Conservation (phyloP, 2,888 invertebrate species). For the Polyommatus icarus region DNA sequence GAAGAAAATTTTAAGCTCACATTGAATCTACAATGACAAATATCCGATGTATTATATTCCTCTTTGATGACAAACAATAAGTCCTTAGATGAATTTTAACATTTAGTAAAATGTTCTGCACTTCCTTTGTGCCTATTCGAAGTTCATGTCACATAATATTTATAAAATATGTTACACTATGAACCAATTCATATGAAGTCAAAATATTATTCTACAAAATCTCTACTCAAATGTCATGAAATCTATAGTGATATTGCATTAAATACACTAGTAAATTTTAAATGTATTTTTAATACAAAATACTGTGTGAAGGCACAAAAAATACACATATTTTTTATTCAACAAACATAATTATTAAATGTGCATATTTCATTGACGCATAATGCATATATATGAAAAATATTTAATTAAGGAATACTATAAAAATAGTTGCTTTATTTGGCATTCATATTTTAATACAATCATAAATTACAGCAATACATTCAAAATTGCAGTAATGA, state of each 20-base stretch:
- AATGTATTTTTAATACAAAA: slow-evolving; percentile 54
- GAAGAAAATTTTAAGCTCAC: slow-evolving; percentile 26
- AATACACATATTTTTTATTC: slow-evolving; percentile 56
- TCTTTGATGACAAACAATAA: slow-evolving; percentile 4
- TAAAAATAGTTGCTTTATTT: slow-evolving; percentile 76
- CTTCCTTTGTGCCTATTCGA: neutral
- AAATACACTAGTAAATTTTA: slow-evolving; percentile 56
- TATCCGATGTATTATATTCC: no score
- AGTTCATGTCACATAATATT: neutral
- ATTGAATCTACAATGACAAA: slow-evolving; percentile 18
- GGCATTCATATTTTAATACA: slow-evolving; percentile 56
- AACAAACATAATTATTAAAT: slow-evolving; percentile 41
- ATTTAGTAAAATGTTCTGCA: neutral
- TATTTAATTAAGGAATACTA: slow-evolving; percentile 64
- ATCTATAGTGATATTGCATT: slow-evolving; percentile 50
- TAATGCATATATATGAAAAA: slow-evolving; percentile 46
- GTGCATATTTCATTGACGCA: slow-evolving; percentile 46
- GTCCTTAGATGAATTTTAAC: slow-evolving; percentile 4
- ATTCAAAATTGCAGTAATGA: slow-evolving; percentile 35
- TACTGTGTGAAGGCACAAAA: slow-evolving; percentile 70
- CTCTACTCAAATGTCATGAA: slow-evolving; percentile 38
- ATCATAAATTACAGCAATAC: slow-evolving; percentile 18
- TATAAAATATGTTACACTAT: slow-evolving; percentile 11
- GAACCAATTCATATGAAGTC: slow-evolving; percentile 20
- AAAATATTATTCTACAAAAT: slow-evolving; percentile 11